Evolutionary conservation across 2,888 invertebrate species (phyloP), one percentile per base, ranked within the genome.

Genomic region (Nymphalis urticae): DNA sequence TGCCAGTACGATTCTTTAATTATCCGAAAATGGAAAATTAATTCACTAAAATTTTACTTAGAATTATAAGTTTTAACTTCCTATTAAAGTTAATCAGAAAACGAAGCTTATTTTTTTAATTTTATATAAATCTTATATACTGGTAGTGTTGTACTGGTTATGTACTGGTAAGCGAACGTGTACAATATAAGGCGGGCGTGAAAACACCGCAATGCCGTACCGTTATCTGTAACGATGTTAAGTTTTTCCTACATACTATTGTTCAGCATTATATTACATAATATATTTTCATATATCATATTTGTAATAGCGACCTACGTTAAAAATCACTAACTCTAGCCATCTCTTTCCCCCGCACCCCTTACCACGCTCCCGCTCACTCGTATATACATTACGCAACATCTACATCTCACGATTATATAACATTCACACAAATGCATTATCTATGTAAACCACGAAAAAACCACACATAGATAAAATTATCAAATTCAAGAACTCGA

Each of bases 341-440:
- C 69, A 72, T 77, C 78, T 69, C 80, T 68, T 75, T 80, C 80
- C 62, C 76, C 72, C 73, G 19, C 75, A 73, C 74, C 60, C 71
- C 66, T 66, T 69, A 62, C 74, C 69, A 80, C 68, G 66, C 69
- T 67, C 73, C 74, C 56, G 24, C 32, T 77, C 78, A 72, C 79
- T 78, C 80, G 59, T 74, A 77, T 77, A 69, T 66, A 65, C 66
- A 73, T 77, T 76, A 77, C 75, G 76, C 72, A 75, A 76, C 70
- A 64, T 24, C 54, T 54, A 59, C 48, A 66, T 66, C 68, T 61
- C 71, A 69, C 64, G 51, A 69, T 77, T 78, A 78, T 67, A 72
- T 77, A 79, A 76, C 27, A 32, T 66, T 69, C 62, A 64, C 64
- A 51, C 60, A 67, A 21, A 65, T 32, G n/a, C 27, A 32, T 42